Percentiles rank a stretch among this genome's conserved stretches.
These are phyloP conservation scores for Physella acuta DNA, from an alignment of 1,140 invertebrate genomes.

Conservation along the genomic window DNA sequence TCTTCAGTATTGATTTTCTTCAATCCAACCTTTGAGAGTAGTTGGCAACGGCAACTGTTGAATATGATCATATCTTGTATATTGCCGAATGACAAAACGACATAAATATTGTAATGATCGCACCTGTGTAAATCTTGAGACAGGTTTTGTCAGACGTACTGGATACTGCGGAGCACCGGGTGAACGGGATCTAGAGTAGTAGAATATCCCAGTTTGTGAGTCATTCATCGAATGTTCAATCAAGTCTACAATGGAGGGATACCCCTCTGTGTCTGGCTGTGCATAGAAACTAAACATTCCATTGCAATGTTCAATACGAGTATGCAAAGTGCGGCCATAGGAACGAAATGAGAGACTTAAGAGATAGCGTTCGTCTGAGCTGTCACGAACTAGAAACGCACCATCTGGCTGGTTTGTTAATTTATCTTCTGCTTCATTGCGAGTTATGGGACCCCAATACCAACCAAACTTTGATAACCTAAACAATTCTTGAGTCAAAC, in stretches of 20 bases:
- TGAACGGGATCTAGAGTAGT: constrained; percentile 70
- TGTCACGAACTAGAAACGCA: constrained; percentile 77
- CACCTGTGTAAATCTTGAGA: constrained; percentile 76
- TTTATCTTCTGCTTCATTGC: constrained; percentile 68
- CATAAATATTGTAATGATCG: constrained; percentile 75
- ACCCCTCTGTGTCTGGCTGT: constrained; percentile 69
- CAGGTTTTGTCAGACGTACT: constrained; percentile 74
- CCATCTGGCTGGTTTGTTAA: constrained; percentile 74
- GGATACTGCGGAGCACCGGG: constrained; percentile 72
- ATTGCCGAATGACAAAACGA: constrained; percentile 75
- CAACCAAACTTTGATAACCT: constrained; percentile 68
- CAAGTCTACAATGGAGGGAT: constrained; percentile 70
- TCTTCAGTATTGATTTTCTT: constrained; percentile 59
- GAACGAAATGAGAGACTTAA: constrained; percentile 75
- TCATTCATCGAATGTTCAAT: constrained; percentile 73
- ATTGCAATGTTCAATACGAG: constrained; percentile 70
- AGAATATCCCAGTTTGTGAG: constrained; percentile 72
- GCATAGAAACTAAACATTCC: constrained; percentile 71
- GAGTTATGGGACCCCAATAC: constrained; percentile 71
- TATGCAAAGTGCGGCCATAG: constrained; percentile 73
- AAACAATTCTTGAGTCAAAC: constrained; percentile 64
- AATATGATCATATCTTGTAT: constrained; percentile 73
- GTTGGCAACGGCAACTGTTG: constrained; percentile 72
- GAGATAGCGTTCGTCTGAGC: constrained; percentile 71
- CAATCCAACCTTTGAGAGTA: constrained; percentile 67